Evolutionary conservation across 2,888 invertebrate species (phyloP), one percentile per base, ranked within the genome.

Genomic region (Choreutis nemorana): DNA sequence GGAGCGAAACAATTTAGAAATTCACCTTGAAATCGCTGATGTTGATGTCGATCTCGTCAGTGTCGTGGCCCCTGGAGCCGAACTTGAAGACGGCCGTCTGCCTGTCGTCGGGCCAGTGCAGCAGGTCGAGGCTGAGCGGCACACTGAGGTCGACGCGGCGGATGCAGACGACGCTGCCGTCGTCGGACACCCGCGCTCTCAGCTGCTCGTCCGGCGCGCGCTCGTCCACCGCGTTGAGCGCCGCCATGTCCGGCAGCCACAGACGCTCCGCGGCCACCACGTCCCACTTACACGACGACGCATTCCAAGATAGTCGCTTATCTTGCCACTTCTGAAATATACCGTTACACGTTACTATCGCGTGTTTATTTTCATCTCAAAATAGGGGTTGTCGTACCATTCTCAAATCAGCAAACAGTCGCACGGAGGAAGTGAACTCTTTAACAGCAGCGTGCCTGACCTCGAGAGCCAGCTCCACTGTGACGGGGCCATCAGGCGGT

Each of bases 171-270:
- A 91, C 83, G 14, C 84, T 51, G 32, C 86, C 83, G 45, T 86
- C 87, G 44, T 84, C 83, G 8, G 82, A 73, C 1, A 85, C 70
- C 35, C 89, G 85, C 37, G 86, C 86, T 2, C 86, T 81, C 3
- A 88, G 85, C 4, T 87, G 87, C 4, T 83, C 85, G 21, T 84
- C 78, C 6, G 81, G 77, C 23, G 77, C 81, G 20, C 83, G 81
- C 5, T 81, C 78, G 2, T 86, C 85, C 36, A 87, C 85, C 64
- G 84, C 84, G 64, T 90, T 91, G 42, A 87, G 85, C 8, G 90
- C 73, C 36, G 82, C 81, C 34, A 91, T 72, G 59, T 90, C 91
- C 3, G 91, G 92, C 57, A 83, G 83, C 90, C 92, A 93, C 42
- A 91, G 77, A 52, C 90, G 88, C 56, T 86, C 86, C 33, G 84